phyloP scores from a whole-genome alignment of 2,113 vertebrate species.

The Oncorhynchus gorbuscha region DNA sequence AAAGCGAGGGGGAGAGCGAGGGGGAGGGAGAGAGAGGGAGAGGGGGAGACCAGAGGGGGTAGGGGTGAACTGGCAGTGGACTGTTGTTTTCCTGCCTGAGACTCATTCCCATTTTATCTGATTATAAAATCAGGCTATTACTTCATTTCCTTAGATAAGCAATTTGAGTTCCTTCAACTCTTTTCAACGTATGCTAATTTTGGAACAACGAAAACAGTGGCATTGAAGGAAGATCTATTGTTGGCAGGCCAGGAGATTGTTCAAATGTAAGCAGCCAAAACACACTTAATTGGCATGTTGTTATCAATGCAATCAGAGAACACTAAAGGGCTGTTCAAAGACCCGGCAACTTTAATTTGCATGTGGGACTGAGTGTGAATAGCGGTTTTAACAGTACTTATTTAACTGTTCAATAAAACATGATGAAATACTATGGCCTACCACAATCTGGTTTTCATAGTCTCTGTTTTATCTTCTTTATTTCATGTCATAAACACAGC shows the following conservation, averaged over 20 bases:
- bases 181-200: conserved; percentile 50
- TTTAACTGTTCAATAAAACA: conserved; percentile 6
- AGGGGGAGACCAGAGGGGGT: too few relatives aligned
- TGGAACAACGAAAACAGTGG: conserved; percentile 41
- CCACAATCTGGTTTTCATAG: background rate
- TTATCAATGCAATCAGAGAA: conserved; percentile 44
- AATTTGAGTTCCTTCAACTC: conserved; percentile 34
- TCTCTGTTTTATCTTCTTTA: background rate
- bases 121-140: conserved; percentile 42
- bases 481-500: background rate
- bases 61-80: background rate
- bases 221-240: conserved; percentile 36
- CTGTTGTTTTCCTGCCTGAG: background rate
- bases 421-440: background rate
- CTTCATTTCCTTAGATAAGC: conserved; percentile 56
- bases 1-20: too few relatives aligned
- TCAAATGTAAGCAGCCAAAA: conserved; percentile 45
- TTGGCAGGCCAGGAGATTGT: conserved; percentile 36
- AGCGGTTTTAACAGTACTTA: background rate
- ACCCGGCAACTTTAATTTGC: conserved; percentile 27
- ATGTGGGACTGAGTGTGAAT: background rate
- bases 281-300: conserved; percentile 29
- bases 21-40: too few relatives aligned
- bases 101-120: conserved; percentile 29
- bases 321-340: conserved; percentile 29